Base-by-base conservation (phyloP, 2,888 invertebrate genomes). In the Plebejus anna region DNA sequence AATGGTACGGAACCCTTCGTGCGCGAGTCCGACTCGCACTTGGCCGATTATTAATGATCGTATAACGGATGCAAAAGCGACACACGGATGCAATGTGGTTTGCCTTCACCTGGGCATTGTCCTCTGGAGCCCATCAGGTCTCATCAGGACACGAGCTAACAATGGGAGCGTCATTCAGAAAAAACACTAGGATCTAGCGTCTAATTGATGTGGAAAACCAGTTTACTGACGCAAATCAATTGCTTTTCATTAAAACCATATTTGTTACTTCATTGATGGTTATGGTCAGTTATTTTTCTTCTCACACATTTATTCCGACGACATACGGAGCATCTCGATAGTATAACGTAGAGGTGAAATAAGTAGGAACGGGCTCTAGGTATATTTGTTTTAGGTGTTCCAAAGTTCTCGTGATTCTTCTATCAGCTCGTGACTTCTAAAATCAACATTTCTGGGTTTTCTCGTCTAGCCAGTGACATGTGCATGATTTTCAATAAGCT, bases 181-280 rank as follows among this genome's bases (percentile, higher is more conserved):
- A 88, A 87, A 85, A 85, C 86, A 85, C 87, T 88, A 90, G 89
- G 89, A 90, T 89, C 81, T 87, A 80, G 82, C 81, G 77, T 83
- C 83, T 81, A 85, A 85, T 85, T 80, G 83, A 82, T 82, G 83
- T 82, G 83, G 81, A 82, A 83, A 88, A 88, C 88, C 85, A 83
- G 88, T 88, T 87, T 84, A 78, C 81, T 32, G 81, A 81, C 82
- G 81, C 80, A 81, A 82, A 85, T 86, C 73, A 22, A 72, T 72
- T 72, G 13, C 47, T 72, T 72, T 71, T 72, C 47, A 72, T 72
- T 72, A 72, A 47, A 72, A 72, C 22, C 72, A 28, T 72, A 72
- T 22, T 42, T 72, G 66, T 32, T 36, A 66, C 4, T 66, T 66
- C 66, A 66, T 66, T 66, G 66, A 66, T 66, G 16, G 66, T 28